These are phyloP conservation scores for Platerodrilus igneus DNA, from an alignment of 2,888 invertebrate genomes.

Conservation along the genomic window DNA sequence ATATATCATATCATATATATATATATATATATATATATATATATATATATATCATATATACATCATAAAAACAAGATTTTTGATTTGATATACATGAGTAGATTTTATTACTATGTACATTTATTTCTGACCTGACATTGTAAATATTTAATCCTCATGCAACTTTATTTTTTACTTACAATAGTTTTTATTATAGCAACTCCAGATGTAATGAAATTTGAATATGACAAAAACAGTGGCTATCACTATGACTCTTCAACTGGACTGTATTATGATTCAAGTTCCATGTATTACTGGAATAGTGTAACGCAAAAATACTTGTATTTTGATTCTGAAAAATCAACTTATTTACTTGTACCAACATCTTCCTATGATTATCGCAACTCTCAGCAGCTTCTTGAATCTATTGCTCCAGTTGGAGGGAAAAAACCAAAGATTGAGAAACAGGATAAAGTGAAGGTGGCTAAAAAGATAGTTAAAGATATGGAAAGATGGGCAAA, in stretches of 20 bases:
- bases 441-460: conserved; percentile 92
- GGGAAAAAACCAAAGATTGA: conserved; percentile 67
- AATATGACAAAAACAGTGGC: conserved; percentile 91
- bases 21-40: too few species aligned
- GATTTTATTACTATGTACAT: too few species aligned
- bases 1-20: too few species aligned
- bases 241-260: conserved; percentile 94
- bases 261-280: conserved; percentile 93
- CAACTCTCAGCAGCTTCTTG: conserved; percentile 33
- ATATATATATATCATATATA: too few species aligned
- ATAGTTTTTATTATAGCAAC: conserved; percentile 48
- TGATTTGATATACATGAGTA: too few species aligned
- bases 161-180: too few species aligned
- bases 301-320: conserved; percentile 85
- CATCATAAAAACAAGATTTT: too few species aligned
- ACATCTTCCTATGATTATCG: conserved; percentile 36
- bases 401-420: conserved; percentile 42
- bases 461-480: conserved; percentile 96
- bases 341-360: conserved; percentile 58
- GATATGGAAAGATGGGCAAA: conserved; percentile 96
- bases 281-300: conserved; percentile 95
- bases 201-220: conserved; percentile 88
- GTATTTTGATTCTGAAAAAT: conserved; percentile 84
- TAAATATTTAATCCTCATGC: too few species aligned
- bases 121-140: too few species aligned